Percentiles rank a stretch among this genome's conserved stretches.
Evolutionary conservation across 2,797 vertebrate species (phyloP).

Genomic region (Aulostomus chinensis): DNA sequence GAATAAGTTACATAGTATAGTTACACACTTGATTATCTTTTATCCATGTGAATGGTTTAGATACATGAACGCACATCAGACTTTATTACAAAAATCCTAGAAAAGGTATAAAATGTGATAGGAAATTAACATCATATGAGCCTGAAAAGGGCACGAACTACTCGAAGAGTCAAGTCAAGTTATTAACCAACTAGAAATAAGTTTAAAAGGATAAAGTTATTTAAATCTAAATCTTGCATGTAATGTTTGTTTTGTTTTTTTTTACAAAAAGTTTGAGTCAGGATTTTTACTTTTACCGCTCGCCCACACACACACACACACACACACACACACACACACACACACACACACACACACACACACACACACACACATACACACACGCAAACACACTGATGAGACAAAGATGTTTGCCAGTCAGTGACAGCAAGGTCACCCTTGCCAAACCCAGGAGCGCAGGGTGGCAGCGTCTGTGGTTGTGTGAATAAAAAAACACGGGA

Average conservation of each 20-base stretch:
- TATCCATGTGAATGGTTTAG: slow-evolving; percentile 39
- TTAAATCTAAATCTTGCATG: not conserved
- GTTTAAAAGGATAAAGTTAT: too few relatives aligned
- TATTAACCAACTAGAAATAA: too few relatives aligned
- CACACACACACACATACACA: slow-evolving; percentile 56
- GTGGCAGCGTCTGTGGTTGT: slow-evolving; percentile 59
- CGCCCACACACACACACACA: slow-evolving; percentile 59
- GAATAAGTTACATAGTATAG: too few relatives aligned
- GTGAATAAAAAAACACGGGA: slow-evolving; percentile 63
- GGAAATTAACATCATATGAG: slow-evolving; percentile 4
- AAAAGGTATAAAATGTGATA: not conserved
- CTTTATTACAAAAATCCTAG: not conserved
- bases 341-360: slow-evolving; percentile 62
- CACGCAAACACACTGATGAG: slow-evolving; percentile 31
- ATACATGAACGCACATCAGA: not conserved
- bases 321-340: too few relatives aligned
- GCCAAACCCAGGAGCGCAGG: slow-evolving; percentile 58
- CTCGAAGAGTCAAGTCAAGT: too few relatives aligned
- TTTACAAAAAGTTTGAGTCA: slow-evolving; percentile 32
- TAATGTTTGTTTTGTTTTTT: slow-evolving; percentile 26
- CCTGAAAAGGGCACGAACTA: not conserved
- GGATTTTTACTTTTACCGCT: slow-evolving; percentile 27
- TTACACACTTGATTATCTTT: too few relatives aligned
- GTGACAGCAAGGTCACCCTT: slow-evolving; percentile 63
- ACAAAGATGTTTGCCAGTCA: slow-evolving; percentile 64